Evolutionary conservation across 2,797 vertebrate genomes (phyloP), one percentile per base, ranked within the genome.

Genomic region (Lithobates sylvaticus): DNA sequence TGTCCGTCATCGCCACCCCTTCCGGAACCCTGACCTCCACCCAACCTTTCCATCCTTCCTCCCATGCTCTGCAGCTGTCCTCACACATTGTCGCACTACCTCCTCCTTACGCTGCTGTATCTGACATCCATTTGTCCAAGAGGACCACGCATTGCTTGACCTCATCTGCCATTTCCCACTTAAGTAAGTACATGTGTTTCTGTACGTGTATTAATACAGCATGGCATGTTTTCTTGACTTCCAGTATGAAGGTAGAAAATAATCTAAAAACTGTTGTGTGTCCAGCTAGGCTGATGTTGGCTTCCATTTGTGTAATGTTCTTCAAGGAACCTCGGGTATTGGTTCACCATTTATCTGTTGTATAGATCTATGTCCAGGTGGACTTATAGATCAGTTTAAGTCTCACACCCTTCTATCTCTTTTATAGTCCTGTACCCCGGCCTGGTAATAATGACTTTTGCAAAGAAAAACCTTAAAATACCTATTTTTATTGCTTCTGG

Each of bases 111-210:
- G 94, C 94, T 93, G 94, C 96, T 94, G 91, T 96, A 88, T 96
- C 95, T 94, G 96, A 97, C 85, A 93, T 95, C 95, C 92, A 94
- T 92, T 92, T 94, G 83, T 94, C 95, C 94, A 95, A 95, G 96
- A 96, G 94, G 95, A 96, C 91, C 93, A 95, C 96, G 91, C 91
- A 95, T 94, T 95, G 94, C 93, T 96, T 95, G 94, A 93, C 92
- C 90, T 92, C 92, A 92, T 91, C 96, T 92, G 90, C 94, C 93
- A 92, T 93, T 92, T 91, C 94, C 94, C 94, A 91, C 92, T 95
- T 94, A 94, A 96, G 97, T 98, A 97, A 98, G 97, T 98, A 97
- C 95, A 90, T 92, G 92, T 81, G 89, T 88, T 88, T 80, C 87
- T 88, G 44, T 76, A 12, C 36, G 15, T 42, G 26, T 16, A 7